phyloP scores from a whole-genome alignment of 2,113 vertebrate species.

The Oxyruncus cristatus region DNA sequence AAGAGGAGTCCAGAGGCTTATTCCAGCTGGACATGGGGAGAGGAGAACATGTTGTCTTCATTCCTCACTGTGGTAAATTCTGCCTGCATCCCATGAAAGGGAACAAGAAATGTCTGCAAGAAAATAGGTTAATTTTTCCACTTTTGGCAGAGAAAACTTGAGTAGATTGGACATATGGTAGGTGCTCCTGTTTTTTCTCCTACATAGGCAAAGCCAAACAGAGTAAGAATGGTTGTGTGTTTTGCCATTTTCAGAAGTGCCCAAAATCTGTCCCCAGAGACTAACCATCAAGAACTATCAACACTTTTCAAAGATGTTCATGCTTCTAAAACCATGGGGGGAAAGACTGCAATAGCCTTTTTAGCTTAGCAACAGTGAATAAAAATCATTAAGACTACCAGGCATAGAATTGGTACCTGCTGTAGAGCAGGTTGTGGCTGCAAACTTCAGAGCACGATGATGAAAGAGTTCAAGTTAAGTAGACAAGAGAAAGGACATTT shows the following conservation, averaged over 20 bases:
- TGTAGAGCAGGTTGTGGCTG: neutral
- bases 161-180: neutral
- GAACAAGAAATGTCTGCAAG: neutral
- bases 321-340: neutral
- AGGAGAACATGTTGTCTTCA: slow-evolving; percentile 19
- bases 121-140: neutral
- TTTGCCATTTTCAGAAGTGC: neutral
- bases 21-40: slow-evolving; percentile 60
- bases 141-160: neutral
- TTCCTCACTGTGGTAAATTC: slow-evolving; percentile 23
- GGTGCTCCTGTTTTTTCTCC: neutral
- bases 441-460: neutral
- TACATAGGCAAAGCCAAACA: neutral
- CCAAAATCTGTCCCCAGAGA: neutral
- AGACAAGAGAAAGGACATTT: neutral
- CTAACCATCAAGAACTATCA: neutral
- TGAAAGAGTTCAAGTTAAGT: neutral
- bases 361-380: neutral
- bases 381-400: neutral
- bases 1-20: slow-evolving; percentile 54
- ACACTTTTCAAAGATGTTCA: neutral
- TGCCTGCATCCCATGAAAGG: neutral
- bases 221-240: neutral
- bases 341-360: neutral
- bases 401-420: neutral